Evolutionary conservation across 2,888 invertebrate species (phyloP), one percentile per base, ranked within the genome.

Genomic region (Cordilura impudica): DNA sequence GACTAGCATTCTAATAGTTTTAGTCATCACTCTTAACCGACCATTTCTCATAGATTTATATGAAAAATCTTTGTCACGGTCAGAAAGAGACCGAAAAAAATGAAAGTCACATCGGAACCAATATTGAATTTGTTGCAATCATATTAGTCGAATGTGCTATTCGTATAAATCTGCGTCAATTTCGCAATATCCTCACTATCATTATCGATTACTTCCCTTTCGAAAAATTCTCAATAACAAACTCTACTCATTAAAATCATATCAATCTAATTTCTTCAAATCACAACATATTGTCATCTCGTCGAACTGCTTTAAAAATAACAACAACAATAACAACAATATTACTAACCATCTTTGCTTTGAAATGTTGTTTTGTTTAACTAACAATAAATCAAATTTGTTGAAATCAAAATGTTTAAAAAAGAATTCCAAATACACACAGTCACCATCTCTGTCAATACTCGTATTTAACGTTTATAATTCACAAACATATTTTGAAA

Each of bases 361-460:
- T 49, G 49, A 47, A 61, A 61, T 61, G 18, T 49, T 35, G 26
- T 39, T 49, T 39, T 66, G 8, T 31, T 45, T 54, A 0, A 18
- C 60, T 10, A 67, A 2, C 47, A 49, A 70, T 63, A 78, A 71
- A 71, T 66, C 70, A 77, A 60, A 71, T 60, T 53, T 43, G 2
- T 19, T 23, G 1, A 56, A 60, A 71, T 54, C 54, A 43, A 47
- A 70, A 49, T 65, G 18, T 29, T 56, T 60, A n/a, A 12, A 8
- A 65, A 70, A 23, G 43, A 43, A 56, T 56, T 19, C 18, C 19
- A 54, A 31, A 61, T 58, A 73, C 23, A 61, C 65, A 73, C 23
- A 47, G 47, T 43, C 61, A 67, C n/a, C n/a, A n/a, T n/a, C n/a
- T n/a, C n/a, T 58, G 70, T 47, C 67, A 51, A 56, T 23, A 43